Evolutionary conservation across 2,888 invertebrate species (phyloP).

Genomic region (Leptothorax acervorum): DNA sequence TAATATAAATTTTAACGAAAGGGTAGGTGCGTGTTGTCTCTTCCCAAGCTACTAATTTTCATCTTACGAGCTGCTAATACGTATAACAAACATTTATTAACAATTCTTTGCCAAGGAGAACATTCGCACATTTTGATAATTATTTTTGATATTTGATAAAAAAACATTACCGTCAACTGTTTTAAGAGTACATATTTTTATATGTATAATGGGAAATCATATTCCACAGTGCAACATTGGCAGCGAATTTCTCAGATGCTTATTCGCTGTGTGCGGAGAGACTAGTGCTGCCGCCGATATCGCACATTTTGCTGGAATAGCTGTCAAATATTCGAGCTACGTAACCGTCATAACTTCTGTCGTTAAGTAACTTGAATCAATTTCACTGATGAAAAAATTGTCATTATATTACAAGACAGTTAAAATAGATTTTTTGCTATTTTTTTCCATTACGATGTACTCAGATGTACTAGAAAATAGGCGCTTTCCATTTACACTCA

Average conservation of each 20-base stretch:
- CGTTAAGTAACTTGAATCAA: too few species aligned
- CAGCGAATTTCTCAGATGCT: background rate
- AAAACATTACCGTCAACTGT: background rate
- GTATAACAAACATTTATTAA: conserved; percentile 40
- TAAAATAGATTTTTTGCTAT: too few species aligned
- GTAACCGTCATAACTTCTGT: too few species aligned
- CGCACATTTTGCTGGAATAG: too few species aligned
- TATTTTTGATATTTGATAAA: background rate
- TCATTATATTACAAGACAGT: too few species aligned
- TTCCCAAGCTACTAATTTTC: conserved; percentile 43
- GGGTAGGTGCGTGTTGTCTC: conserved; percentile 21
- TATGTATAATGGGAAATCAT: background rate
- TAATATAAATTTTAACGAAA: conserved; percentile 28
- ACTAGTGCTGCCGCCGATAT: too few species aligned
- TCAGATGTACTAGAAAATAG: too few species aligned
- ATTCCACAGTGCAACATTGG: background rate
- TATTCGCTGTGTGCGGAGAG: too few species aligned
- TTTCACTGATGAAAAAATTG: too few species aligned
- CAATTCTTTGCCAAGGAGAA: conserved; percentile 6
- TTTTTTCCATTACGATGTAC: too few species aligned
- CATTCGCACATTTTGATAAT: background rate
- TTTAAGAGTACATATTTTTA: background rate
- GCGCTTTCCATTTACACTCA: too few species aligned
- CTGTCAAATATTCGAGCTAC: too few species aligned
- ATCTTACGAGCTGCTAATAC: conserved; percentile 24